Conservation (phyloP, 2,113 vertebrate genomes). For the Melospiza melodia region DNA sequence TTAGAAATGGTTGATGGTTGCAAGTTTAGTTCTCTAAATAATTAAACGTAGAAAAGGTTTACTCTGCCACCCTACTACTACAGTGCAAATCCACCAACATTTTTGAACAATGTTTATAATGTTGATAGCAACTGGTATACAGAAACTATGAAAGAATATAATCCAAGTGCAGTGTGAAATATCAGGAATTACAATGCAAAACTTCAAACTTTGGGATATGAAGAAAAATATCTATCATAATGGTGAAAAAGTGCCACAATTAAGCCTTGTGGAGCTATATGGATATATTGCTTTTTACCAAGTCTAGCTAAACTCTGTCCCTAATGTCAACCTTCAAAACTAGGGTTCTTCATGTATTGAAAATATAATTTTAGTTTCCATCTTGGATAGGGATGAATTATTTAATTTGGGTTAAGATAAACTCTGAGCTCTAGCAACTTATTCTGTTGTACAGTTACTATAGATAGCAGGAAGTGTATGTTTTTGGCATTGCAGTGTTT, state of each 20-base stretch:
- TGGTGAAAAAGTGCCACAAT: rapidly evolving
- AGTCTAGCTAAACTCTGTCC: not conserved
- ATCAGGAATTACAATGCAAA: not conserved
- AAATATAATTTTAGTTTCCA: not conserved
- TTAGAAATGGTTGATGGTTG: not conserved
- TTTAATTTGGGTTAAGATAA: not conserved
- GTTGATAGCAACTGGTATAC: not conserved
- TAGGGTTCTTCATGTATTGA: not conserved
- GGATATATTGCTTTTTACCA: not conserved
- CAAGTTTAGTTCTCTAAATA: not conserved
- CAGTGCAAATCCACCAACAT: not conserved
- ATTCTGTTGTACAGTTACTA: not conserved
- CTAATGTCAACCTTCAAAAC: not conserved
- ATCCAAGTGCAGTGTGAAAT: not conserved
- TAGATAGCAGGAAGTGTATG: not conserved
- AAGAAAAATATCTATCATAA: not conserved
- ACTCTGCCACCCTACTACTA: not conserved
- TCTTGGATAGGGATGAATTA: not conserved
- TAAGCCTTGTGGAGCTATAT: not conserved
- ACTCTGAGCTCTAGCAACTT: not conserved
- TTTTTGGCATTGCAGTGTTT: not conserved
- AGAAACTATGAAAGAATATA: not conserved
- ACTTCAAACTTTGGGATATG: not conserved
- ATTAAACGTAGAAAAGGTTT: rapidly evolving
- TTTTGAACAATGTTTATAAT: not conserved